Evolutionary conservation across 2,113 vertebrate genomes (phyloP).

Genomic region (Crotalus tigris): DNA sequence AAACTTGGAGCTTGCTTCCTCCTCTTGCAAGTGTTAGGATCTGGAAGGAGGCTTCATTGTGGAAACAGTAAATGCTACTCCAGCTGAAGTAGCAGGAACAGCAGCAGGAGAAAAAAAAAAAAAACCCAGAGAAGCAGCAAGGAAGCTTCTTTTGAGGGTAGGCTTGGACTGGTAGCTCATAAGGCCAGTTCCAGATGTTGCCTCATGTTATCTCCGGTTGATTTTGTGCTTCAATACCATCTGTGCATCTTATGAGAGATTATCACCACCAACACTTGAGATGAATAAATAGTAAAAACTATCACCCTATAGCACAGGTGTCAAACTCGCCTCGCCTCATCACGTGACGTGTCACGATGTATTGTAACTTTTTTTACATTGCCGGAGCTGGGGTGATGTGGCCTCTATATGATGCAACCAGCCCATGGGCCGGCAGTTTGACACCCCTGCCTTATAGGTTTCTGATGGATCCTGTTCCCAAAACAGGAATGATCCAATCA

Average conservation of each 20-base stretch:
- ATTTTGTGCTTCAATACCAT: conserved; percentile 24
- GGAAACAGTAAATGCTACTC: not conserved
- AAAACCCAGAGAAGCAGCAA: not conserved
- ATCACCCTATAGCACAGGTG: not conserved
- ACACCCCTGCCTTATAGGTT: not conserved
- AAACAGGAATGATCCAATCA: not conserved
- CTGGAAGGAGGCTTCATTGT: not conserved
- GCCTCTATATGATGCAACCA: too few species aligned
- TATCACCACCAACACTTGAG: not conserved
- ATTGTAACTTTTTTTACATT: too few species aligned
- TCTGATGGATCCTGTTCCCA: not conserved
- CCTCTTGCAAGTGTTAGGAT: conserved; percentile 29
- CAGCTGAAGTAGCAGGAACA: not conserved
- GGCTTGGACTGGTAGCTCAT: not conserved
- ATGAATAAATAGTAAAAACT: not conserved
- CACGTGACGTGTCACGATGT: too few species aligned
- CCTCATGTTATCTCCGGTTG: not conserved
- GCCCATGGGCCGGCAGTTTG: too few species aligned
- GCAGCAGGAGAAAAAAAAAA: conserved; percentile 21
- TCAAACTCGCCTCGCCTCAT: too few species aligned
- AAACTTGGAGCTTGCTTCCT: conserved; percentile 37
- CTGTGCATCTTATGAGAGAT: not conserved
- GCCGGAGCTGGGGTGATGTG: too few species aligned
- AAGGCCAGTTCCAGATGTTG: not conserved
- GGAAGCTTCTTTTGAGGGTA: not conserved